These are phyloP conservation scores for Gallinago undulata DNA, from an alignment of 2,113 vertebrate genomes.

Conservation along the genomic window DNA sequence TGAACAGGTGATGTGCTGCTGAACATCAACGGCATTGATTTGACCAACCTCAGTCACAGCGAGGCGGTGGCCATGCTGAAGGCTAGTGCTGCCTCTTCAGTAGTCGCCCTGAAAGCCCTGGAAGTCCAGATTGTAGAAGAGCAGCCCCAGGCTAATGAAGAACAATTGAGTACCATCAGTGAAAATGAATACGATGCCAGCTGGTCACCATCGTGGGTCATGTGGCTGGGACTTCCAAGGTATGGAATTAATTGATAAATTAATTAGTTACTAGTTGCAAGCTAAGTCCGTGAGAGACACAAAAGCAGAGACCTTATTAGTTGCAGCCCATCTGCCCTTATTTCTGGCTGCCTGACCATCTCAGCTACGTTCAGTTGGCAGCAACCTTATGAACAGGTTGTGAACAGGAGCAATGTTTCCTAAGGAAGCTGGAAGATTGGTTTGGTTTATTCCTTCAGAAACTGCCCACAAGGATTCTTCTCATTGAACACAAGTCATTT, in stretches of 20 bases:
- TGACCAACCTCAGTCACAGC: conserved; percentile 93
- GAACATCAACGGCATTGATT: conserved; percentile 93
- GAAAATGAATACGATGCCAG: conserved; percentile 93
- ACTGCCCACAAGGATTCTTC: neutral
- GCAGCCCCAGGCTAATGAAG: conserved; percentile 75
- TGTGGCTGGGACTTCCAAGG: conserved; percentile 98
- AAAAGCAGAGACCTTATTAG: neutral
- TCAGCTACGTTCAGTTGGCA: accelerated
- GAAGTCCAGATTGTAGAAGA: conserved; percentile 91
- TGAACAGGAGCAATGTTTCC: neutral
- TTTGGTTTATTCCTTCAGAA: neutral
- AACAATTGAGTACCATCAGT: conserved; percentile 79
- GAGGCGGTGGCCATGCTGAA: conserved; percentile 96
- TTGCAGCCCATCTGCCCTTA: neutral
- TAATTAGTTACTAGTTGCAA: neutral
- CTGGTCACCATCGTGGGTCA: conserved; percentile 97
- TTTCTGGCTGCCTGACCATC: neutral
- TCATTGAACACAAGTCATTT: neutral
- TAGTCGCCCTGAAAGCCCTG: conserved; percentile 87
- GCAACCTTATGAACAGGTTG: neutral
- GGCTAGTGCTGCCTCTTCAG: conserved; percentile 88
- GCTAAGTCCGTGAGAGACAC: neutral
- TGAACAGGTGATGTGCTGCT: conserved; percentile 89
- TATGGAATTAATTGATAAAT: neutral
- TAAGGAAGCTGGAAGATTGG: neutral